phyloP scores from a whole-genome alignment of 2,888 invertebrate species.

The Volucella bombylans region DNA sequence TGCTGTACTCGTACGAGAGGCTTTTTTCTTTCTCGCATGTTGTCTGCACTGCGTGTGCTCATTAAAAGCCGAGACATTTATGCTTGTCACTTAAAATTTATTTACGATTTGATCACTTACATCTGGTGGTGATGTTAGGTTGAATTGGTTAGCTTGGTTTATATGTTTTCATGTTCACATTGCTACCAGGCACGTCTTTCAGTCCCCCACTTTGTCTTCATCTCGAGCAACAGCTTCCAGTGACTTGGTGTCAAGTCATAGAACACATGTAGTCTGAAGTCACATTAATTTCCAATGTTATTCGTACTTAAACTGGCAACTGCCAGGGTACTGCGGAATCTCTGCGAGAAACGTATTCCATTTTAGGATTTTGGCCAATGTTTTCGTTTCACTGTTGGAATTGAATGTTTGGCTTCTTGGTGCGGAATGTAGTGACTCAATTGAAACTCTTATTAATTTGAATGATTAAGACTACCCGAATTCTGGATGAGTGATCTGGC shows the following conservation, averaged over 20 bases:
- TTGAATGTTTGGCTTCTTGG: too few relatives aligned
- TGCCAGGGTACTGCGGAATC: constrained; percentile 55
- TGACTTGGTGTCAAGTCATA: constrained; percentile 70
- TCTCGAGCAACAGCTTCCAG: constrained; percentile 31
- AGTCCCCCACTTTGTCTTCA: constrained; percentile 55
- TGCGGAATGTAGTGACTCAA: constrained; percentile 19
- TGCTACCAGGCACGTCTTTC: constrained; percentile 42
- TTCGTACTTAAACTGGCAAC: constrained; percentile 48
- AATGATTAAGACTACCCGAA: constrained; percentile 45
- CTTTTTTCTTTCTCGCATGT: constrained; percentile 10
- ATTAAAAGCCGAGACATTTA: constrained; percentile 75
- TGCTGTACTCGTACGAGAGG: constrained; percentile 12
- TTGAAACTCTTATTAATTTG: constrained; percentile 69
- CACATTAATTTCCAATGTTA: constrained; percentile 60
- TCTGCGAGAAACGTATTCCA: constrained; percentile 24
- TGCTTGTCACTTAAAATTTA: constrained; percentile 75
- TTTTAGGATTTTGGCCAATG: constrained; percentile 44
- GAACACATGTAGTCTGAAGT: constrained; percentile 71
- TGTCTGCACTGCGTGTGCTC: constrained; percentile 70
- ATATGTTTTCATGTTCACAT: constrained; percentile 58
- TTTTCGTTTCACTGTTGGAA: too few relatives aligned
- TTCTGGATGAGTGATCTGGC: too few relatives aligned
- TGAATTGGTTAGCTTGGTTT: constrained; percentile 53
- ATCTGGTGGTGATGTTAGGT: constrained; percentile 72
- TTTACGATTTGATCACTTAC: constrained; percentile 75